Evolutionary conservation across 2,888 invertebrate species (phyloP), one percentile per base, ranked within the genome.

Genomic region (Lypha dubia): DNA sequence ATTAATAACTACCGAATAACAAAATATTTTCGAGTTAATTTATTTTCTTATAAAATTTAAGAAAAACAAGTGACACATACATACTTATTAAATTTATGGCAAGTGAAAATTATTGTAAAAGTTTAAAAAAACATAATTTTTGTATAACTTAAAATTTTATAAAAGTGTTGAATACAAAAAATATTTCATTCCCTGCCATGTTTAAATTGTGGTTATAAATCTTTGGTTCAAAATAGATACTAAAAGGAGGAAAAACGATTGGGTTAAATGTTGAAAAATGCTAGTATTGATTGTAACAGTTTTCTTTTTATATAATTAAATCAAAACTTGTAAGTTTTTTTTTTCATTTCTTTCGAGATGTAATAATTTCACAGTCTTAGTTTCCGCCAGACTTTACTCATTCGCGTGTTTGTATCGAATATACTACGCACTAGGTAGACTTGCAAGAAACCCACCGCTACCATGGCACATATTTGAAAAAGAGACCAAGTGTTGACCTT

Each of bases 401-500:
- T 88, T n/a, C 91, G 91, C 5, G 90, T 91, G 3, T 93, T 93
- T 0, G 90, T 91, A 89, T 97, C 96, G 88, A 97, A 98, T 28
- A 98, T 93, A 91, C 96, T 96, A 86, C 95, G 95, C 17, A 97
- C 94, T 93, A 97, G 95, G 56, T 96, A 91, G 3, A 97, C 96
- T 93, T 96, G 95, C n/a, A 96, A 89, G 70, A 94, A 88, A 1
- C 96, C 96, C 0, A 97, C 96, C 7, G 93, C 87, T 24, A 96
- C 87, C 96, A 98, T 96, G 24, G 96, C 93, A 35, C 93, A 89
- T 49, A 97, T 94, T 89, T 97, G 96, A 32, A 97, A 91, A 60
- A 94, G 90, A 0, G 97, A 97, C 95, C 96, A 97, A 68, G 94
- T 93, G 89, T 97, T 97, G 0, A 98, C 97, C 86, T 96, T 94